Evolutionary conservation across 2,797 vertebrate genomes (phyloP).

Genomic region (Gymnoscopelus microlampas): DNA sequence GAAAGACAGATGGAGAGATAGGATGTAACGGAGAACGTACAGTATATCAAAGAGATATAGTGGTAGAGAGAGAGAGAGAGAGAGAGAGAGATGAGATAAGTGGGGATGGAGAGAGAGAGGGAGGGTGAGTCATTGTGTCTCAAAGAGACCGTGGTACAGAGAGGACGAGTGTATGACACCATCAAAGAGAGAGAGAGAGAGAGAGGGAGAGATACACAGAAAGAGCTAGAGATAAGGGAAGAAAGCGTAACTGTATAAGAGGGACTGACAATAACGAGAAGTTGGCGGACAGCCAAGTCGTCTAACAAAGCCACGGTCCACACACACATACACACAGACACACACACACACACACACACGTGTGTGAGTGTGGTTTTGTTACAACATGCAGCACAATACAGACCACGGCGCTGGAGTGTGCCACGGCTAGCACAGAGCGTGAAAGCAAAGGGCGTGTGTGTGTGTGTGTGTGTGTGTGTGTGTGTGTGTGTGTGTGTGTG

Average conservation of each 20-base stretch:
- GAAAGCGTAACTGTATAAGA: neutral
- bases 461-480: too few relatives aligned
- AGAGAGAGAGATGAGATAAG: neutral
- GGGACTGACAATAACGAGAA: neutral
- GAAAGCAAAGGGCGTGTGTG: too few relatives aligned
- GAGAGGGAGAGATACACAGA: neutral
- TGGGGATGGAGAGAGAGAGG: neutral
- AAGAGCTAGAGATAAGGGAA: neutral
- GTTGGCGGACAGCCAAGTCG: slow-evolving; percentile 2
- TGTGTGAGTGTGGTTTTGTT: too few relatives aligned
- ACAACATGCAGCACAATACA: too few relatives aligned
- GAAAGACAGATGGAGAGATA: neutral
- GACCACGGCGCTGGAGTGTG: neutral
- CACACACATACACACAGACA: slow-evolving; percentile 3
- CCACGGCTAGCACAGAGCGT: neutral
- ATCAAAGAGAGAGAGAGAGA: neutral
- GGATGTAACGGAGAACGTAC: neutral
- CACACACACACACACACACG: slow-evolving; percentile 4
- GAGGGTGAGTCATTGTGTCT: neutral
- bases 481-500: too few relatives aligned
- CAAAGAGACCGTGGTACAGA: neutral
- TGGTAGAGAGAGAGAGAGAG: neutral
- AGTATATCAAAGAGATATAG: neutral
- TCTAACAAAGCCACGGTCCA: slow-evolving; percentile 7
- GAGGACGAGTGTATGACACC: neutral